A percentile compares a stretch with the other conserved stretches of the same genome.
Conservation (phyloP, 2,888 invertebrate genomes). For the Eupithecia subfuscata region DNA sequence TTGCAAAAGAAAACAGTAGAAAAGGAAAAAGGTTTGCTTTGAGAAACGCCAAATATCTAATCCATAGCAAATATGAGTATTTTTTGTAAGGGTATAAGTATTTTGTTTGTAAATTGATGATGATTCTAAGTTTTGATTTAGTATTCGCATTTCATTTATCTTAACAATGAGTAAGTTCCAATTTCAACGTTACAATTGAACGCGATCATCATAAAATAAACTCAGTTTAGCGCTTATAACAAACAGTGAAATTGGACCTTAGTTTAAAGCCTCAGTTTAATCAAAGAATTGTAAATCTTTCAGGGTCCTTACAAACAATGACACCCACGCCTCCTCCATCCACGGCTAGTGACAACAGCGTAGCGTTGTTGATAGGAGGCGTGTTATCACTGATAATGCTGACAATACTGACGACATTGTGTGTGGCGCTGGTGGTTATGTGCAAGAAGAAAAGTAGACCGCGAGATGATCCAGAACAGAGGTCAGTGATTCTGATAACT, state of each 20-base stretch:
- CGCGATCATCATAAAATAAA: too few species aligned
- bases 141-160: not conserved
- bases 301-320: constrained; percentile 78
- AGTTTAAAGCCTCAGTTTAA: not conserved
- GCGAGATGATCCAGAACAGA: constrained; percentile 67
- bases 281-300: constrained; percentile 3
- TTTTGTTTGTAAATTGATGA: not conserved
- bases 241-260: too few species aligned
- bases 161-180: too few species aligned
- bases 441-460: constrained; percentile 74
- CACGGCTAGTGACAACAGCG: constrained; percentile 64
- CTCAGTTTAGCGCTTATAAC: too few species aligned
- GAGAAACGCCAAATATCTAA: not conserved
- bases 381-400: constrained; percentile 72
- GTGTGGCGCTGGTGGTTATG: constrained; percentile 76
- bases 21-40: not conserved
- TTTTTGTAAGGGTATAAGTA: not conserved
- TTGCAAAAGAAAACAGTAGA: not conserved
- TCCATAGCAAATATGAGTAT: not conserved
- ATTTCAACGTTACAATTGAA: too few species aligned
- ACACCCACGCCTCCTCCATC: constrained; percentile 64
- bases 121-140: not conserved
- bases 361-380: constrained; percentile 74
- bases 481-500: constrained; percentile 47
- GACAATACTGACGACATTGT: constrained; percentile 77